Base-by-base conservation (phyloP, 1,140 invertebrate genomes). In the Tetraneura akinire region DNA sequence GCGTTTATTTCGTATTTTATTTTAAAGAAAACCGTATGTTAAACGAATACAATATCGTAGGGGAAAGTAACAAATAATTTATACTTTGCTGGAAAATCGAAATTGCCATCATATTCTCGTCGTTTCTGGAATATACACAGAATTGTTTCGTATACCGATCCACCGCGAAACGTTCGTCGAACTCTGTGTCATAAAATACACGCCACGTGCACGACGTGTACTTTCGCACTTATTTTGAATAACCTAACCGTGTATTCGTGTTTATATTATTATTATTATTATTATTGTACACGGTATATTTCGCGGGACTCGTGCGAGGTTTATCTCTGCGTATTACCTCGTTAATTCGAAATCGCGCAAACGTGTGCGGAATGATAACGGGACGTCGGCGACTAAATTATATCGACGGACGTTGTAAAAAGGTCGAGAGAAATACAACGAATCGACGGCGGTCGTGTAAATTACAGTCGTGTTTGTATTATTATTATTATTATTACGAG, bases 251-350 rank as follows among this genome's bases (percentile, higher is more conserved):
- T n/a, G 23, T 23, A 23, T 11, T 9, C 9, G 21, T 60, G 29
- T 62, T 8, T 62, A 29, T 57, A 37, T 51, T 0, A 29, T 37
- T 1, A 55, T 9, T 57, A 37, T 51, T 0, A 29, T 37, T 1
- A 55, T 9, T 32, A 14, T 37, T 37, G 18, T 37, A 53, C 29
- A 37, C n/a, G 23, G 23, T 51, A 26, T 21, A 55, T 51, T n/a
- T n/a, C n/a, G n/a, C n/a, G n/a, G n/a, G n/a, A n/a, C n/a, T 71
- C 68, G 11, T 26, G 14, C 21, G 14, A 32, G 71, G 51, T 26
- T 60, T 78, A 78, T 78, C 74, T 47, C 74, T 47, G 74, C 74
- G 29, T 78, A 76, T n/a, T n/a, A 62, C 55, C 32, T 62, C 53
- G 74, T 78, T 78, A 78, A 78, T 62, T 57, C 53, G 29, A 37